phyloP scores from a whole-genome alignment of 2,888 invertebrate species.

The Ceraclea dissimilis region DNA sequence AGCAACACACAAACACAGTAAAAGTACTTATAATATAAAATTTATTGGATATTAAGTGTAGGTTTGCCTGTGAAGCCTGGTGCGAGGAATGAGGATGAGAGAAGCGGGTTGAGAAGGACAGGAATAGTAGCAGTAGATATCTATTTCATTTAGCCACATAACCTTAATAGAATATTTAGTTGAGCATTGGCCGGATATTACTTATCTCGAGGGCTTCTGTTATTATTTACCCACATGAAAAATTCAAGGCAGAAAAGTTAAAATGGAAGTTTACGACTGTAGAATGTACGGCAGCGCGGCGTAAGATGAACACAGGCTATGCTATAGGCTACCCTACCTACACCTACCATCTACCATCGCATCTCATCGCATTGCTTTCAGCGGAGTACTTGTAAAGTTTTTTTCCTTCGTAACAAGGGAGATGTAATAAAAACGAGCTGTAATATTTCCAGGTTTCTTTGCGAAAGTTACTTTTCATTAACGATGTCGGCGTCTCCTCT shows the following conservation, averaged over 20 bases:
- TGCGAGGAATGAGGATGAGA: too few species aligned
- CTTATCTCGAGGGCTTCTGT: not conserved
- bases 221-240: slow-evolving; percentile 3
- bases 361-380: too few species aligned
- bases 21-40: too few species aligned
- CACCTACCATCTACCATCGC: not conserved
- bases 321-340: not conserved
- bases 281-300: not conserved
- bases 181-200: not conserved
- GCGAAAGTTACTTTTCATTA: slow-evolving; percentile 8
- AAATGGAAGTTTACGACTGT: not conserved
- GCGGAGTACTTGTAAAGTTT: not conserved
- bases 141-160: too few species aligned
- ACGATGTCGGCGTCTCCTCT: slow-evolving; percentile 8
- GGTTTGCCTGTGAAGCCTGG: too few species aligned
- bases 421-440: slow-evolving; percentile 1
- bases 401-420: not conserved
- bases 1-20: too few species aligned
- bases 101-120: too few species aligned
- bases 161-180: slow-evolving; percentile 1
- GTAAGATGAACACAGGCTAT: not conserved
- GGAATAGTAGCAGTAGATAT: too few species aligned
- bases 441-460: slow-evolving; percentile 6
- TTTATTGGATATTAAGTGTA: too few species aligned
- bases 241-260: slow-evolving; percentile 1